Evolutionary conservation across 1,140 invertebrate genomes (phyloP), one percentile per base, ranked within the genome.

Genomic region (Belonocnema kinseyi): DNA sequence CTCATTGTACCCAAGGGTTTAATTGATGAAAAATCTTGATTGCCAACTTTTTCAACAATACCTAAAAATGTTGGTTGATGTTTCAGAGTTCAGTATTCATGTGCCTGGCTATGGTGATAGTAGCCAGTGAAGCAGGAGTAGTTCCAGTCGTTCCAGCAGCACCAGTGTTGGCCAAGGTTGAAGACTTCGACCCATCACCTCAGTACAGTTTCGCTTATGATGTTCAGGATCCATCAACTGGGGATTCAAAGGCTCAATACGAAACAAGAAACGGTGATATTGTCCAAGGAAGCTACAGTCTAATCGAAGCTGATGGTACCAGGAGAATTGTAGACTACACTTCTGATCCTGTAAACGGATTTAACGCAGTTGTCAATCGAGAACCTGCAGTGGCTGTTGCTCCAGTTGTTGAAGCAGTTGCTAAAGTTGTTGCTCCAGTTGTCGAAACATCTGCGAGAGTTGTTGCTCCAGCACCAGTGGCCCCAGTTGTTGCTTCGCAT

Each of bases 281-380:
- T 2, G 91, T 93, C 50, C 90, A 91, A 54, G 93, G 93, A 8
- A 89, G 88, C 74, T 93, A 93, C 88, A 90, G 88, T 8, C 83
- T 93, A 13, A 80, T 93, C 70, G 92, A 93, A 76, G 80, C 92
- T 13, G 93, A 93, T 53, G 92, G 92, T 14, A 94, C 94, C 40
- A 92, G 94, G 74, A 86, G 92, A 56, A 90, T 87, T 56, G 94
- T 94, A 33, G 92, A 94, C 77, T 95, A 95, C 80, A 93, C 93
- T 8, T 93, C 93, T 10, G 94, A 94, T 81, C 79, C 90, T 17
- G 92, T 93, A 72, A 92, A 93, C 78, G 94, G 94, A 56, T 95
- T 94, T 88, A 94, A 94, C 85, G 94, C 94, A 10, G 92, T 94
- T 50, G 94, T 94, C 0, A 92, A 93, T 72, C 93, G 92, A 26